Base-by-base conservation (phyloP, 2,888 invertebrate genomes). In the Xylophagus ater region DNA sequence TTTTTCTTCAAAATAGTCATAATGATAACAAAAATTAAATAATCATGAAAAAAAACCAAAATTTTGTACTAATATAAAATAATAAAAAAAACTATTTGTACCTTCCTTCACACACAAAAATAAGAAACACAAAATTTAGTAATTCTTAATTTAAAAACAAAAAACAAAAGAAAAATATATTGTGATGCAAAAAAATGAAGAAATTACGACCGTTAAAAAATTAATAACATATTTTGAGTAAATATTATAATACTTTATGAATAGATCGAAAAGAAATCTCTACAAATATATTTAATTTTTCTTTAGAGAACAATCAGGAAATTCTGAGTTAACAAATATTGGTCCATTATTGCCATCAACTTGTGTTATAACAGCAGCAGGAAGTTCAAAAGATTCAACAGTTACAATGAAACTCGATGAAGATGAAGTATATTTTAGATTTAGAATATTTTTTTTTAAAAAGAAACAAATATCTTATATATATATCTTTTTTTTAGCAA, bases 381-480 rank as follows among this genome's bases (percentile, higher is more conserved):
- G 23, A 37, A 31, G 31, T 3, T 37, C 37, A 17, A 17, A n/a
- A n/a, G n/a, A n/a, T n/a, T n/a, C 30, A 5, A 23, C 31, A 4
- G 23, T 34, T n/a, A 23, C 23, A 7, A 37, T 37, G 37, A 37
- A 31, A n/a, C 23, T 37, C 3, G 37, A 37, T 23, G 37, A 37
- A 5, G 37, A 31, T 24, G 14, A 15, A 19, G 20, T 20, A 7
- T 14, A 12, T 10, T 25, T 17, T 10, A 25, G 7, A 21, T 25
- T n/a, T 12, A 28, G 19, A 25, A 6, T 26, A 5, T 6, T 19
- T n/a, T 36, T 10, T 12, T 17, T 2, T 19, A 9, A 15, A 7
- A 8, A 23, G 4, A 15, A 4, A 5, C n/a, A 10, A n/a, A 26
- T 26, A 12, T 26, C 26, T 2, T 10, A 26, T 26, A 6, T 26